Evolutionary conservation across 2,797 vertebrate genomes (phyloP).

Genomic region (Aldrovandia affinis): DNA sequence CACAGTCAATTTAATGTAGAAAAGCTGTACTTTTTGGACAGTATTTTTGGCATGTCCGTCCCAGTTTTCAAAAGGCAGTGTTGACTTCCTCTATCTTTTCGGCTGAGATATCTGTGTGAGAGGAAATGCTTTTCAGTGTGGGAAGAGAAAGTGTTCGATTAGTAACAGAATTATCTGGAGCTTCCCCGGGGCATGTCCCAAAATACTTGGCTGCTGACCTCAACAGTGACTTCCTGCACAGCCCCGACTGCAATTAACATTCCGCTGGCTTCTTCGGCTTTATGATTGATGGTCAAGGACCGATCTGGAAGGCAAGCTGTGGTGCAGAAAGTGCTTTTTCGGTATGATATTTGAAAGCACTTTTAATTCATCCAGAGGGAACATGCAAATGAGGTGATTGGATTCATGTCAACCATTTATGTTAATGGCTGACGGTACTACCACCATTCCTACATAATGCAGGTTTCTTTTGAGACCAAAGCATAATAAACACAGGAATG

Average conservation of each 20-base stretch:
- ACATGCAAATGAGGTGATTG: background rate
- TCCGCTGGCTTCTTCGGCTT: background rate
- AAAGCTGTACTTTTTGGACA: too few relatives aligned
- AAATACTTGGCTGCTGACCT: conserved; percentile 6
- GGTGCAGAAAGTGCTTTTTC: background rate
- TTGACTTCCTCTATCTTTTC: background rate
- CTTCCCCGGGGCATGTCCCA: background rate
- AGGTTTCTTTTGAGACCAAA: background rate
- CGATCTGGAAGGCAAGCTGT: background rate
- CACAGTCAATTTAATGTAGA: too few relatives aligned
- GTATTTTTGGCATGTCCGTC: too few relatives aligned
- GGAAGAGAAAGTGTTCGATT: background rate
- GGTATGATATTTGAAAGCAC: background rate
- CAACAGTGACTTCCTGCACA: background rate
- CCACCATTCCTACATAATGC: background rate
- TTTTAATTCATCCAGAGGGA: background rate
- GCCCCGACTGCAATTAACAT: background rate
- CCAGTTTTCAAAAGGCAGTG: too few relatives aligned
- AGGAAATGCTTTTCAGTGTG: background rate
- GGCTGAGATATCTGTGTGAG: background rate
- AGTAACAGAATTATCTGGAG: background rate
- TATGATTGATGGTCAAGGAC: background rate
- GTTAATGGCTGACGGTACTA: background rate
- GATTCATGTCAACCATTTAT: background rate
- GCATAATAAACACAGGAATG: background rate